Evolutionary conservation across 2,113 vertebrate species (phyloP).

Genomic region (Phrynosoma platyrhinos): DNA sequence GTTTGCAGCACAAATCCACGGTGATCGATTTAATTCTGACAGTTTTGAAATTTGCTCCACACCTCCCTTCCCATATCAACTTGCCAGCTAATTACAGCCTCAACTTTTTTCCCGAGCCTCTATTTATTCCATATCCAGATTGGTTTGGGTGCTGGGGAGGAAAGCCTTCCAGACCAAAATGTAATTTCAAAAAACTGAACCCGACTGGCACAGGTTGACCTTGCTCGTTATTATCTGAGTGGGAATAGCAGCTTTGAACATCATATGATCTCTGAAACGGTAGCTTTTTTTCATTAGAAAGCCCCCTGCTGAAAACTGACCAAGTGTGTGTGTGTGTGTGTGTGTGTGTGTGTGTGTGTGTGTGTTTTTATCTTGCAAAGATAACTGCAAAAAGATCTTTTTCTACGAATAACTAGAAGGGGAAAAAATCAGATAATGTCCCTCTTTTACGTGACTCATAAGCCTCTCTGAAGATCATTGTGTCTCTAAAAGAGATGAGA

Average conservation of each 20-base stretch:
- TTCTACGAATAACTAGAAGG: conserved; percentile 68
- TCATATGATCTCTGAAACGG: conserved; percentile 73
- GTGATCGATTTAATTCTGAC: conserved; percentile 65
- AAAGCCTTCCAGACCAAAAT: conserved; percentile 71
- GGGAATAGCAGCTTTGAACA: conserved; percentile 78
- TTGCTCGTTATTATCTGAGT: conserved; percentile 78
- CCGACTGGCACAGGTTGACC: conserved; percentile 73
- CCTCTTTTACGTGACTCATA: conserved; percentile 31
- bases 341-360: conserved; percentile 54
- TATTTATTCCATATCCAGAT: conserved; percentile 41
- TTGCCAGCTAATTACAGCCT: conserved; percentile 70
- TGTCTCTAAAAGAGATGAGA: not conserved
- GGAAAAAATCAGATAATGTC: conserved; percentile 62
- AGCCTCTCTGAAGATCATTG: conserved; percentile 55
- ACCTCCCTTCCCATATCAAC: conserved; percentile 69
- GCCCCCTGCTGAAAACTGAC: conserved; percentile 73
- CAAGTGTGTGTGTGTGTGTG: conserved; percentile 62
- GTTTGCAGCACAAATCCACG: conserved; percentile 49
- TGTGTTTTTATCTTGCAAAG: conserved; percentile 59
- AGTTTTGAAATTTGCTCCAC: conserved; percentile 71
- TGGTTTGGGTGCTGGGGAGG: conserved; percentile 43
- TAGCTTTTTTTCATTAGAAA: conserved; percentile 76
- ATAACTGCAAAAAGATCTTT: conserved; percentile 68
- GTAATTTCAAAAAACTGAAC: conserved; percentile 77
- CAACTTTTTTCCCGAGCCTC: conserved; percentile 59